Evolutionary conservation across 2,888 invertebrate species (phyloP).

Genomic region (Catocala nupta): DNA sequence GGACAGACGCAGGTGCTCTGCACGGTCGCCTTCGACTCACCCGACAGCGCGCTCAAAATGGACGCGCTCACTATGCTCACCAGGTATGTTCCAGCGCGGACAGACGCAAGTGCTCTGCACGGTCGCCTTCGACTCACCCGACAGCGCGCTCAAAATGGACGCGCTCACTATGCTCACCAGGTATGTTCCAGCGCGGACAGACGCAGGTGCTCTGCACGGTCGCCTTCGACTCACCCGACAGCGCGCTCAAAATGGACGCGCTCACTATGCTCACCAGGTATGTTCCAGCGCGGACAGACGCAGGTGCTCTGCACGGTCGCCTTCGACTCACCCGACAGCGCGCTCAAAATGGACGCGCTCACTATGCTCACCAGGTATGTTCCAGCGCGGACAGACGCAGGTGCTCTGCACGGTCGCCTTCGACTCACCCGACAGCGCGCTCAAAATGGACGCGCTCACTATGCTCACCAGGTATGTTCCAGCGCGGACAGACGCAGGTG

Average conservation of each 20-base stretch:
- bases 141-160: conserved; percentile 96
- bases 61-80: conserved; percentile 95
- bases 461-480: conserved; percentile 94
- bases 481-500: conserved; percentile 99
- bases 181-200: conserved; percentile 96
- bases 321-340: conserved; percentile 97
- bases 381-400: conserved; percentile 99
- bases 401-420: conserved; percentile 98
- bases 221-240: conserved; percentile 97
- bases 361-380: conserved; percentile 94
- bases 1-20: conserved; percentile 99
- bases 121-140: conserved; percentile 97
- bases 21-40: conserved; percentile 97
- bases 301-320: conserved; percentile 98
- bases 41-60: conserved; percentile 95
- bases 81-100: conserved; percentile 94
- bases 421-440: conserved; percentile 96
- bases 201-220: conserved; percentile 99
- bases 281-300: conserved; percentile 97
- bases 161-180: conserved; percentile 94
- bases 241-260: conserved; percentile 96
- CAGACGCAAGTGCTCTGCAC: conserved; percentile 99
- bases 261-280: conserved; percentile 95
- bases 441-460: conserved; percentile 95
- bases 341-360: conserved; percentile 95